phyloP scores from a whole-genome alignment of 2,113 vertebrate genomes.

The Syrmaticus mikado region DNA sequence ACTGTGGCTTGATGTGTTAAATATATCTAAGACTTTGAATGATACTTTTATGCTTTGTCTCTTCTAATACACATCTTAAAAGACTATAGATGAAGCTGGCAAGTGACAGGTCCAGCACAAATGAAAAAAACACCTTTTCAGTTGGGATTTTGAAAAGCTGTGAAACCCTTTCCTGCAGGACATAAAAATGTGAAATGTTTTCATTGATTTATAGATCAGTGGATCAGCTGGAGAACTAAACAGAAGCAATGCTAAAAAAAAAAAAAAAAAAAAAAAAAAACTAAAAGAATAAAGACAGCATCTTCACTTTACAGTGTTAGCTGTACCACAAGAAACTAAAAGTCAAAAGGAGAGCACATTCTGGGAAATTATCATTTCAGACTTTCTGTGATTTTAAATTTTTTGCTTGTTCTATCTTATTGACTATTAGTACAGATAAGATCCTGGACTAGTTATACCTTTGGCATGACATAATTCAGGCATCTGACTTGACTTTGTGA shows the following conservation, averaged over 20 bases:
- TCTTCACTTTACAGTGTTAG: not conserved
- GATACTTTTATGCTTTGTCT: not conserved
- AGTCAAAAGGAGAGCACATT: not conserved
- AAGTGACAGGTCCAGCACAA: not conserved
- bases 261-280: too few relatives aligned
- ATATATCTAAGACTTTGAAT: not conserved
- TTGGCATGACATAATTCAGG: not conserved
- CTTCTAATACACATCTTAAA: not conserved
- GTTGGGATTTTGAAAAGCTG: not conserved
- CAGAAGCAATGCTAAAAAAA: not conserved
- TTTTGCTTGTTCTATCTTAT: not conserved
- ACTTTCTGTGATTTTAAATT: not conserved
- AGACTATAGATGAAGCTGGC: not conserved
- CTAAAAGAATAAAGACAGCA: not conserved
- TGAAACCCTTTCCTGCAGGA: not conserved
- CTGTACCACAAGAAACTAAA: not conserved
- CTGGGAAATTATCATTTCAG: not conserved
- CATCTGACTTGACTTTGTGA: not conserved
- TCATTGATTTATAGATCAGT: not conserved
- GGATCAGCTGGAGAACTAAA: not conserved
- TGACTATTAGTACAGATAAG: not conserved
- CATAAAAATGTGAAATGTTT: not conserved
- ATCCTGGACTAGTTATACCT: not conserved
- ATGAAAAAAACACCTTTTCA: not conserved
- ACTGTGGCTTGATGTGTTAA: not conserved